A percentile compares a stretch with the other conserved stretches of the same genome.
Conservation (phyloP, 2,113 vertebrate genomes). For the Lampris incognitus region DNA sequence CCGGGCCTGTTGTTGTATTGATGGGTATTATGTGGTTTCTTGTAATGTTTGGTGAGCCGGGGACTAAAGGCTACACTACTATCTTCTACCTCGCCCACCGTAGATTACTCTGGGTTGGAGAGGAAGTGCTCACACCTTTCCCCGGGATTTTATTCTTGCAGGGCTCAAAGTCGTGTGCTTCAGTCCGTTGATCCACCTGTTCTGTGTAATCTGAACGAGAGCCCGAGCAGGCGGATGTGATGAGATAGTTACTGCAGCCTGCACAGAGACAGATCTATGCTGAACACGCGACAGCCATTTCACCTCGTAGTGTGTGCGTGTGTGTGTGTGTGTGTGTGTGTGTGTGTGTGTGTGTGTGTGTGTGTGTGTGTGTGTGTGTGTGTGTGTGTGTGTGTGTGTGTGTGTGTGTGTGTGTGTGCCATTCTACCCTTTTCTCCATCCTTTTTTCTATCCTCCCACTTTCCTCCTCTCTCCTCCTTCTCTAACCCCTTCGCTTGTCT, state of each 20-base stretch:
- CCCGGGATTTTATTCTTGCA: neutral
- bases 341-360: neutral
- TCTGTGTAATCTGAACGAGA: conserved; percentile 41
- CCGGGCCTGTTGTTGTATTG: too few relatives aligned
- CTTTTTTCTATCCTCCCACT: neutral
- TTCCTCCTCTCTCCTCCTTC: conserved; percentile 9
- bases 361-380: neutral
- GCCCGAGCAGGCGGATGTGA: conserved; percentile 42
- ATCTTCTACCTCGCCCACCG: too few relatives aligned
- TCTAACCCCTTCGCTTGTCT: conserved; percentile 1
- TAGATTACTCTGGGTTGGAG: too few relatives aligned
- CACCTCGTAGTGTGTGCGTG: conserved; percentile 15
- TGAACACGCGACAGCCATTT: conserved; percentile 46
- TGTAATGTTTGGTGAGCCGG: too few relatives aligned
- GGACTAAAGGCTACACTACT: too few relatives aligned
- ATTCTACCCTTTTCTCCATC: neutral
- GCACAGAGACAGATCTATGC: conserved; percentile 59
- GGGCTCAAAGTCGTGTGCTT: conserved; percentile 4
- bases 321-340: neutral
- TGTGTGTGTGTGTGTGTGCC: conserved; percentile 6
- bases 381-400: conserved; percentile 22
- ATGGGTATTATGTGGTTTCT: too few relatives aligned
- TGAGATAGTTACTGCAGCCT: conserved; percentile 63
- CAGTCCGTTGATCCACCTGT: conserved; percentile 34
- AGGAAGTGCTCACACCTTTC: too few relatives aligned